Evolutionary conservation across 2,797 vertebrate genomes (phyloP), one percentile per base, ranked within the genome.

Genomic region (Coregonus sp.): DNA sequence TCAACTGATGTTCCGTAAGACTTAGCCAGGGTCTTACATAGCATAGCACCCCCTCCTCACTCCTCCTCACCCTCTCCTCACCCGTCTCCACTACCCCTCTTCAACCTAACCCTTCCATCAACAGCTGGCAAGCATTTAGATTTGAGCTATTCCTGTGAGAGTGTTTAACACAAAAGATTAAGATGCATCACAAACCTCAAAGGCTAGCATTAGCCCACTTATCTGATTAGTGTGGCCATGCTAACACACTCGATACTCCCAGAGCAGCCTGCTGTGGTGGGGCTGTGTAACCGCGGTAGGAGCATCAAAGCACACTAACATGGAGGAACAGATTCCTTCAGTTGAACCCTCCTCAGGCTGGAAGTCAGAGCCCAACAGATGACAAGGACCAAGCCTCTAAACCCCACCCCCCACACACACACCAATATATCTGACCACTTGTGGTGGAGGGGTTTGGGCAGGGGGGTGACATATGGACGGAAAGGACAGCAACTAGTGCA

Each of bases 91-190:
- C 18, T 31, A 16, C 75, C 50, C 66, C 7, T 18, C 29, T 29
- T 12, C 2, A 3, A 14, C 5, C 20, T 56, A 70, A 72, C 78
- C 86, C 80, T 87, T 93, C 90, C 86, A 87, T 92, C 92, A 91
- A 80, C 90, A 89, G 86, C 75, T 80, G 56, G 76, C 74, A 79
- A 85, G 89, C 90, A 93, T 93, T 93, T 89, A 87, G 84, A 93
- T 91, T 80, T 82, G 84, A 86, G 87, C 91, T 93, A 88, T 92
- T 94, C 92, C 91, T 93, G 84, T 80, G 93, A 92, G 91, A 92
- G 90, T 90, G 90, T 93, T 94, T 93, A 94, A 94, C 92, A 92
- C 87, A 91, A 93, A 91, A 92, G 92, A 94, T 93, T 93, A 93
- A 94, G 92, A 94, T 90, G 87, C 91, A 91, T 92, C 85, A 88